A percentile compares a stretch with the other conserved stretches of the same genome.
Conservation (phyloP, 2,888 invertebrate species). For the Blastobasis lacticolella region DNA sequence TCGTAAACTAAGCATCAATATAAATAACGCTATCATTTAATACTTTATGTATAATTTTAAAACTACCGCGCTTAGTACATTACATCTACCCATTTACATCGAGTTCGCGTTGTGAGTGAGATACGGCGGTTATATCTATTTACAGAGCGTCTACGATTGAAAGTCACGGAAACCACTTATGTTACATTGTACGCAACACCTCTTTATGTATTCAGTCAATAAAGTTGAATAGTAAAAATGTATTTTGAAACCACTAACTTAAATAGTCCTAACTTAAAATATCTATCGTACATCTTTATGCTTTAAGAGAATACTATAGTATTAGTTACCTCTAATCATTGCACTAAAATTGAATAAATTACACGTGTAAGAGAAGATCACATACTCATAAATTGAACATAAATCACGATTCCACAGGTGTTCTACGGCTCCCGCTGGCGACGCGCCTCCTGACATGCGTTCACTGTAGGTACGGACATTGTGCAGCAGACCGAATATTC, state of each 20-base stretch:
- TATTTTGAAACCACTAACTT: constrained; percentile 52
- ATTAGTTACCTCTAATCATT: constrained; percentile 69
- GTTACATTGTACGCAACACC: constrained; percentile 54
- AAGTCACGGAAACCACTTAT: constrained; percentile 45
- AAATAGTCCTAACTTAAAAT: constrained; percentile 40
- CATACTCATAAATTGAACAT: constrained; percentile 41
- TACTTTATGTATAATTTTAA: constrained; percentile 60
- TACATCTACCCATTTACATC: constrained; percentile 55
- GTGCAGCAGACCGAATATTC: constrained; percentile 4
- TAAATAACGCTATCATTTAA: constrained; percentile 68
- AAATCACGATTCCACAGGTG: constrained; percentile 20
- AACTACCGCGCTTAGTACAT: constrained; percentile 52
- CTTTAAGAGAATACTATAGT: constrained; percentile 46
- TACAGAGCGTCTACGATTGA: constrained; percentile 52
- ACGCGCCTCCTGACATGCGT: too few relatives aligned
- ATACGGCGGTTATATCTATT: constrained; percentile 51
- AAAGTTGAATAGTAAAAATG: constrained; percentile 57
- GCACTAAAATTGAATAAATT: constrained; percentile 73
- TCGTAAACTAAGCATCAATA: constrained; percentile 67
- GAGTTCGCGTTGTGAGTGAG: constrained; percentile 51
- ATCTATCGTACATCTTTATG: constrained; percentile 57
- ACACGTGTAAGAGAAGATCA: constrained; percentile 59
- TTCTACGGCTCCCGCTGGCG: background rate
- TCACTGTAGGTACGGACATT: constrained; percentile 8
- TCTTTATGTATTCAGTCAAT: constrained; percentile 55